These are phyloP conservation scores for Troides oblongomaculatus DNA, from an alignment of 2,888 invertebrate species.

Conservation along the genomic window DNA sequence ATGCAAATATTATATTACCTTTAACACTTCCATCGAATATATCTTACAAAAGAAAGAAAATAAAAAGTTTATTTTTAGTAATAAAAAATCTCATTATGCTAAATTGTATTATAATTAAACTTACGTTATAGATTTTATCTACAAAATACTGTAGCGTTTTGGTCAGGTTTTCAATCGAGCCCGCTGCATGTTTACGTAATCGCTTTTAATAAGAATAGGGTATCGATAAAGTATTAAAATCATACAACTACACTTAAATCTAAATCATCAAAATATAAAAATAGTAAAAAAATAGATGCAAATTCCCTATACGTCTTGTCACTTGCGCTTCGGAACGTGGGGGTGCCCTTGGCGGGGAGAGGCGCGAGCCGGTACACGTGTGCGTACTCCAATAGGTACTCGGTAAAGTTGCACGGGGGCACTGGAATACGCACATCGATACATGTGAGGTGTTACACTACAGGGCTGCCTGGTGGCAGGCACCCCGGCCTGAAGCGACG, in stretches of 20 bases:
- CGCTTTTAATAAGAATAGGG: constrained; percentile 67
- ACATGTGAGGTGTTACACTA: not conserved
- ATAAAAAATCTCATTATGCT: constrained; percentile 79
- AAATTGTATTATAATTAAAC: constrained; percentile 75
- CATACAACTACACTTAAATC: constrained; percentile 77
- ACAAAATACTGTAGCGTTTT: constrained; percentile 77
- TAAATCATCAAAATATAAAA: constrained; percentile 78
- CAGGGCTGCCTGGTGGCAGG: constrained; percentile 8
- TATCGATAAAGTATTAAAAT: constrained; percentile 73
- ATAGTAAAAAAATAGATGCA: constrained; percentile 79
- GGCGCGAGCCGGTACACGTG: not conserved
- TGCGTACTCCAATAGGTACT: constrained; percentile 4
- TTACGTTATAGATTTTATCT: constrained; percentile 79
- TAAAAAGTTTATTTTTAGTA: constrained; percentile 76
- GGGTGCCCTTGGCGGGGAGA: constrained; percentile 31
- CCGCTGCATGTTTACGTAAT: constrained; percentile 56
- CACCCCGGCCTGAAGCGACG: constrained; percentile 36
- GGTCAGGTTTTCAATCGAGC: constrained; percentile 76
- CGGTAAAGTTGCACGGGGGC: constrained; percentile 4
- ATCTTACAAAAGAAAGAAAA: constrained; percentile 80
- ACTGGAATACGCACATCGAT: constrained; percentile 13
- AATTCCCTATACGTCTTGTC: constrained; percentile 70
- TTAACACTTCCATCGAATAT: constrained; percentile 80
- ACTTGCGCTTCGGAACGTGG: constrained; percentile 59
- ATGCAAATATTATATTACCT: constrained; percentile 84